Conservation (phyloP, 2,113 vertebrate genomes). For the Myiozetetes cayanensis region DNA sequence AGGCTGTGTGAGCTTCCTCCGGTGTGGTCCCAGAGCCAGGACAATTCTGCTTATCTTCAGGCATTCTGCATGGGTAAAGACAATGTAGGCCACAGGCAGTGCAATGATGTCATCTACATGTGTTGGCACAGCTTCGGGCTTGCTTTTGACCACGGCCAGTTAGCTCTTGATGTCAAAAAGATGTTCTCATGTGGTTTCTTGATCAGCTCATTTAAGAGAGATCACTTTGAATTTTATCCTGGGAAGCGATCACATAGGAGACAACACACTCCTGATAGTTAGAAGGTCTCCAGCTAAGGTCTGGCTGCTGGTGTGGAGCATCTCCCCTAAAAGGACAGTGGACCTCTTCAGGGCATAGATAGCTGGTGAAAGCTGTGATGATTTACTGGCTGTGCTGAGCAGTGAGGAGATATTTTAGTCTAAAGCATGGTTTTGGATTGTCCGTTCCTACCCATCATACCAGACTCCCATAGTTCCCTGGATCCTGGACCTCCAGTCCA, state of each 20-base stretch:
- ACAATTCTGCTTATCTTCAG: background rate
- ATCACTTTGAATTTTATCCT: background rate
- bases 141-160: background rate
- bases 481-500: background rate
- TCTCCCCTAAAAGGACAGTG: background rate
- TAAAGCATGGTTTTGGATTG: background rate
- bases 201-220: background rate
- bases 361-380: background rate
- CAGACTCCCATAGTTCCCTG: background rate
- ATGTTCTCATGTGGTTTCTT: background rate
- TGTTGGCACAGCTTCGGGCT: background rate
- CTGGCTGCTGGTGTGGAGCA: background rate
- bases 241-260: background rate
- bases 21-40: background rate
- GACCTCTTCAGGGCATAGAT: background rate
- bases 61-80: background rate
- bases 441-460: background rate
- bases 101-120: background rate
- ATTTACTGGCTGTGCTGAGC: background rate
- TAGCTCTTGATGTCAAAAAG: background rate
- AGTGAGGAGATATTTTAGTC: background rate
- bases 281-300: background rate
- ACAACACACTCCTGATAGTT: rapidly evolving
- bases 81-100: rapidly evolving
- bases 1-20: background rate